A percentile compares a stretch with the other conserved stretches of the same genome.
These are phyloP conservation scores for Pasiphila rectangulata DNA, from an alignment of 2,888 invertebrate species.

Conservation along the genomic window DNA sequence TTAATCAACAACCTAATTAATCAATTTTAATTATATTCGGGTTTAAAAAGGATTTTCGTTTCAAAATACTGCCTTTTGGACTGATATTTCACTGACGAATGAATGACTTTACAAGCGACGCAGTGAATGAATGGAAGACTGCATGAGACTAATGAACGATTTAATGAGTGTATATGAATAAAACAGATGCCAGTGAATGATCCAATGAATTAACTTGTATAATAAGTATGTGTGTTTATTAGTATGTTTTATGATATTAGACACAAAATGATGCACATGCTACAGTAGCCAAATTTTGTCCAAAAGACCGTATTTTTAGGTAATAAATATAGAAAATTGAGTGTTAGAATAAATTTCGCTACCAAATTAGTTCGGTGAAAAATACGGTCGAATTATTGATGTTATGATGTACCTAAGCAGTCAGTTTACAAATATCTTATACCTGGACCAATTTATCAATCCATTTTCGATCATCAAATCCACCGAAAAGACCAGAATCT, in stretches of 20 bases:
- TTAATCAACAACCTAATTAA: no score
- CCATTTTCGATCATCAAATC: no score
- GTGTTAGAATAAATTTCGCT: conserved; percentile 60
- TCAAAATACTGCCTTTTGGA: conserved; percentile 71
- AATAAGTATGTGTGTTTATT: conserved; percentile 23
- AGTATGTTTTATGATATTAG: conserved; percentile 18
- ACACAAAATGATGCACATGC: conserved; percentile 44
- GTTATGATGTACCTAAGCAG: no score
- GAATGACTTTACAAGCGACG: conserved; percentile 11
- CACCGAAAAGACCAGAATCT: no score
- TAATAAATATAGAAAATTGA: background rate
- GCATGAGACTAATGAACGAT: background rate
- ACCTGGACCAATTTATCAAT: no score
- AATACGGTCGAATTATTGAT: no score
- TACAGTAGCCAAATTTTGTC: conserved; percentile 72
- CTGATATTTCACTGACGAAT: conserved; percentile 31
- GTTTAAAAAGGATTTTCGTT: conserved; percentile 24
- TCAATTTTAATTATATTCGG: no score
- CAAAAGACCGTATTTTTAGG: conserved; percentile 70
- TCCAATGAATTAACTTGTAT: background rate
- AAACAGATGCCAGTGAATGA: background rate
- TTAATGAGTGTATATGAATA: background rate
- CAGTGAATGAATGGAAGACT: background rate
- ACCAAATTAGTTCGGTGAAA: conserved; percentile 54
- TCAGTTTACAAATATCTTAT: background rate